phyloP scores from a whole-genome alignment of 2,113 vertebrate species.

The Mustelus asterias region DNA sequence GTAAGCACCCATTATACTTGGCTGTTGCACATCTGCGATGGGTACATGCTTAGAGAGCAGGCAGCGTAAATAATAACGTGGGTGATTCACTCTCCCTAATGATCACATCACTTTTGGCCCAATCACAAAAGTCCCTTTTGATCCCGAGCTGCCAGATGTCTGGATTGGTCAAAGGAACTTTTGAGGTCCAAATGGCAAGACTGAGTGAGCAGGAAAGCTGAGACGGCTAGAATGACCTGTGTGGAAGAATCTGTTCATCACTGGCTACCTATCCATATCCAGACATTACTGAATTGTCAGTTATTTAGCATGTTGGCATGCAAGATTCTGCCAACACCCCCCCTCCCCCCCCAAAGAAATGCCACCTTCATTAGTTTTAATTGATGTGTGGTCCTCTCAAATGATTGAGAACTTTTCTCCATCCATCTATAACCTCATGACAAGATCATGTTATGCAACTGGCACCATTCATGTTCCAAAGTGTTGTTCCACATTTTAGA shows the following conservation, averaged over 20 bases:
- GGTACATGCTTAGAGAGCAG: neutral
- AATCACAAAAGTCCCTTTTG: neutral
- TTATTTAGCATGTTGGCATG: neutral
- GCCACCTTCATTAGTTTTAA: neutral
- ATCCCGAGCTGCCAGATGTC: neutral
- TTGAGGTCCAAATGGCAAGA: slow-evolving; percentile 7
- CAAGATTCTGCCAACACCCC: neutral
- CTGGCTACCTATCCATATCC: neutral
- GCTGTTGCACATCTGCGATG: neutral
- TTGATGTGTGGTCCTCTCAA: neutral
- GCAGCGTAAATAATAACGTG: neutral
- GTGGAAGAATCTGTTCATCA: slow-evolving; percentile 18
- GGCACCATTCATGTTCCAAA: neutral
- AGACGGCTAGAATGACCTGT: neutral
- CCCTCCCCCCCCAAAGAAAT: neutral
- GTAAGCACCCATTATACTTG: neutral
- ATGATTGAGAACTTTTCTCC: neutral
- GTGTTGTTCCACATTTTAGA: neutral
- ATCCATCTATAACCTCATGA: neutral
- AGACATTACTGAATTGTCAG: neutral
- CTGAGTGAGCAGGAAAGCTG: neutral
- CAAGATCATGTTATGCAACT: too few relatives aligned
- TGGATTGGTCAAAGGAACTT: slow-evolving; percentile 20
- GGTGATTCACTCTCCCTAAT: neutral
- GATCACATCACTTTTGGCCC: neutral